A percentile compares a stretch with the other conserved stretches of the same genome.
Evolutionary conservation across 2,888 invertebrate species (phyloP).

Genomic region (Cryptocephalus primarius): DNA sequence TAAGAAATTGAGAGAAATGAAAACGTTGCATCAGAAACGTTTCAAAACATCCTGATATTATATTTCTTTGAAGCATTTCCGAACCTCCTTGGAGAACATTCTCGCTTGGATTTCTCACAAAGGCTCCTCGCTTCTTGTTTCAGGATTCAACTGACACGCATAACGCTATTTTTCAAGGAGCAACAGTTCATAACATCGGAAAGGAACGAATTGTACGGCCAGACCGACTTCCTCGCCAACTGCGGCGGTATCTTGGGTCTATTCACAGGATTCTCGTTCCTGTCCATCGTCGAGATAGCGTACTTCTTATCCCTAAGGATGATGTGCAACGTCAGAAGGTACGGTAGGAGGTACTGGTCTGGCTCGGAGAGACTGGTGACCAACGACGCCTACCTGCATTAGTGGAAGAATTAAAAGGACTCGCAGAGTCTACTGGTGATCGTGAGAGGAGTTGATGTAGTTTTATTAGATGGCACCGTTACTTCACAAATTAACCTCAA

Average conservation of each 20-base stretch:
- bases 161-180: constrained; percentile 63
- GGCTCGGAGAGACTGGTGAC: constrained; percentile 25
- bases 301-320: constrained; percentile 46
- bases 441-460: no score
- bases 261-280: constrained; percentile 52
- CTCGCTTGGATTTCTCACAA: no score
- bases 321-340: constrained; percentile 40
- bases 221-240: constrained; percentile 46
- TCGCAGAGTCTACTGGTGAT: no score
- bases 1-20: no score
- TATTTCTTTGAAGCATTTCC: no score
- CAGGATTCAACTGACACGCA: constrained; percentile 46
- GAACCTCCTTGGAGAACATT: no score
- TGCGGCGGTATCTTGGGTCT: constrained; percentile 48
- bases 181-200: constrained; percentile 46
- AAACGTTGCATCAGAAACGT: no score
- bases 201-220: constrained; percentile 45
- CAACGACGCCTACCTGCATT: constrained; percentile 25
- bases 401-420: constrained; percentile 4
- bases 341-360: constrained; percentile 35
- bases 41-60: no score
- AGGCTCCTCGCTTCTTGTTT: constrained; percentile 6
- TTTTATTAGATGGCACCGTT: no score
- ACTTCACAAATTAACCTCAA: no score
- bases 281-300: constrained; percentile 50